A percentile compares a stretch with the other conserved stretches of the same genome.
phyloP scores from a whole-genome alignment of 1,140 invertebrate genomes.

The Rhysida immarginata region DNA sequence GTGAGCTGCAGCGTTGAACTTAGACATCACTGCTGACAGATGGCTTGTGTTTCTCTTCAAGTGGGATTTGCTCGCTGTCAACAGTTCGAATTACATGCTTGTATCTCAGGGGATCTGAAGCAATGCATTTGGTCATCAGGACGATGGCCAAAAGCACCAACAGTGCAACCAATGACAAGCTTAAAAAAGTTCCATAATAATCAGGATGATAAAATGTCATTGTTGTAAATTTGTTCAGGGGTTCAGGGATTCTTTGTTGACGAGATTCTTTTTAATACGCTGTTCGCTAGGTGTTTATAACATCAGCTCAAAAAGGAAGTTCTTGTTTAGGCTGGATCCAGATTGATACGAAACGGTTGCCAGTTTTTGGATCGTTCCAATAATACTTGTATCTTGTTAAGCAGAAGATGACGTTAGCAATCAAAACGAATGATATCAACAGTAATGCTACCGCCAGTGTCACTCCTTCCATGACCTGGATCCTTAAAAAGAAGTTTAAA shows the following conservation, averaged over 20 bases:
- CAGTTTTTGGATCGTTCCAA: conserved; percentile 9
- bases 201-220: neutral
- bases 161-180: neutral
- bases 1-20: neutral
- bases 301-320: neutral
- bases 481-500: too few relatives aligned
- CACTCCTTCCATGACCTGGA: conserved; percentile 2
- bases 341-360: conserved; percentile 8
- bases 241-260: neutral
- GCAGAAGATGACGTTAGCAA: neutral
- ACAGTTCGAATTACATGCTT: neutral
- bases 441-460: neutral
- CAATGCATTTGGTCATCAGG: neutral
- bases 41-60: neutral
- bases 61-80: neutral
- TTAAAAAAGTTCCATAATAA: conserved; percentile 4
- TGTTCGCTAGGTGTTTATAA: neutral
- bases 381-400: conserved; percentile 4
- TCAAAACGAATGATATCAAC: neutral
- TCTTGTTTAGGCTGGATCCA: conserved; percentile 9
- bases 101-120: neutral
- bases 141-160: neutral
- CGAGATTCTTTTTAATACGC: neutral
- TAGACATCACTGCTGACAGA: neutral
- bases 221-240: neutral